Base-by-base conservation (phyloP, 1,140 invertebrate genomes). In the Pentalonia nigronervosa region DNA sequence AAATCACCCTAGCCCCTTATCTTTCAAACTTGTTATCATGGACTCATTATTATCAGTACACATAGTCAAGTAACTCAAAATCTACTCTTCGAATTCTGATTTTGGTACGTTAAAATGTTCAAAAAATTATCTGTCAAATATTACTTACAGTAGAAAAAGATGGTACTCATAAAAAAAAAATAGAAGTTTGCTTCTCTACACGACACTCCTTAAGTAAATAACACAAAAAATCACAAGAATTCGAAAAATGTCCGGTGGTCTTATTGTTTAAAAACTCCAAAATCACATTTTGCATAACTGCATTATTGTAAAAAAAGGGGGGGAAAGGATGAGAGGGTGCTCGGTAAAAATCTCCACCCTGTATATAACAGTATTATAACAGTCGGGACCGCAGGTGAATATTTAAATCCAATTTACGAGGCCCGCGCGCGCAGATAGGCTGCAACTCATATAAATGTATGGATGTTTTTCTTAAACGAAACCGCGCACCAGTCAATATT, bases 361-460 rank as follows among this genome's bases (percentile, higher is more conserved):
- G 76, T 81, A 34, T 25, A 36, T 36, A 41, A 36, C 9, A 21
- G 7, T 81, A 36, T 67, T 36, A 36, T 84, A 0, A 41, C 21
- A 9, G 8, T 17, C 8, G 21, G 30, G 84, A 45, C 11, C 41
- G 56, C 25, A 91, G 36, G 56, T 91, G 90, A 91, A 90, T 90
- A 90, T 90, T 90, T 90, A 90, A 90, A 91, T 91, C 56, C 90
- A 76, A 91, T 91, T 91, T 48, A n/a, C 30, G 25, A 87, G 41
- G 14, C 83, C 48, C 17, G 14, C 48, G 48, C 48, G 17, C 25
- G 2, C 6, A 67, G 25, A 30, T n/a, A n/a, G 60, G 60, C 11
- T 30, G 56, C 25, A 30, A 45, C 45, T 25, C 45, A 45, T 11
- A 86, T 87, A 87, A 47, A 87, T 48, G 45, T 48, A 48, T 48